Evolutionary conservation across 2,888 invertebrate genomes (phyloP).

Genomic region (Bellardia pandia): DNA sequence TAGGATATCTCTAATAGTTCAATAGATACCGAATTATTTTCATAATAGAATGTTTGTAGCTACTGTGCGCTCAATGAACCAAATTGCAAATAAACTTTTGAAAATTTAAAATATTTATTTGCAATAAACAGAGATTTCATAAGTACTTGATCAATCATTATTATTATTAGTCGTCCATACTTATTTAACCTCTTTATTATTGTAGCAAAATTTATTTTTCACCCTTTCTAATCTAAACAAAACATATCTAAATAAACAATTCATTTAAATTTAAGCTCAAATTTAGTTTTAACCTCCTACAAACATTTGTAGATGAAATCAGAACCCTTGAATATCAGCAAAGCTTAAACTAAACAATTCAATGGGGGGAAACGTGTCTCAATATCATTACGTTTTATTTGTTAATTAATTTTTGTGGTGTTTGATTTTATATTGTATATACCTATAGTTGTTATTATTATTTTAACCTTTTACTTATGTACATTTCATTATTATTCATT

Average conservation of each 20-base stretch:
- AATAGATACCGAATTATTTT: too few species aligned
- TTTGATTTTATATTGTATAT: slow-evolving; percentile 13
- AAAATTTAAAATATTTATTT: too few species aligned
- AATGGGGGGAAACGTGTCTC: neutral
- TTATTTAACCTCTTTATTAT: too few species aligned
- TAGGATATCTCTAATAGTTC: too few species aligned
- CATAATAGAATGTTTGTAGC: too few species aligned
- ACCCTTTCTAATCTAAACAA: too few species aligned
- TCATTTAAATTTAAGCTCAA: neutral
- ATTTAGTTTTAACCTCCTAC: slow-evolving; percentile 8
- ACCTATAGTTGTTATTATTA: neutral
- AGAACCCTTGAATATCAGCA: neutral
- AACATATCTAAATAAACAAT: neutral
- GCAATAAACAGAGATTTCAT: too few species aligned
- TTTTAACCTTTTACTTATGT: slow-evolving; percentile 39
- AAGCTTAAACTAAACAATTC: neutral
- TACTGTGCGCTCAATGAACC: neutral
- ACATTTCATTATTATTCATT: slow-evolving; percentile 48
- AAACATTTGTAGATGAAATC: neutral
- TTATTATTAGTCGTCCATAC: too few species aligned
- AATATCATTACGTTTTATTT: slow-evolving; percentile 39
- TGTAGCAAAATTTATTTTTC: too few species aligned
- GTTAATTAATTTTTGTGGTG: slow-evolving; percentile 40
- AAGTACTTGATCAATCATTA: too few species aligned
- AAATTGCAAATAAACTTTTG: too few species aligned